Base-by-base conservation (phyloP, 2,888 invertebrate genomes). In the Augiades crinisus region DNA sequence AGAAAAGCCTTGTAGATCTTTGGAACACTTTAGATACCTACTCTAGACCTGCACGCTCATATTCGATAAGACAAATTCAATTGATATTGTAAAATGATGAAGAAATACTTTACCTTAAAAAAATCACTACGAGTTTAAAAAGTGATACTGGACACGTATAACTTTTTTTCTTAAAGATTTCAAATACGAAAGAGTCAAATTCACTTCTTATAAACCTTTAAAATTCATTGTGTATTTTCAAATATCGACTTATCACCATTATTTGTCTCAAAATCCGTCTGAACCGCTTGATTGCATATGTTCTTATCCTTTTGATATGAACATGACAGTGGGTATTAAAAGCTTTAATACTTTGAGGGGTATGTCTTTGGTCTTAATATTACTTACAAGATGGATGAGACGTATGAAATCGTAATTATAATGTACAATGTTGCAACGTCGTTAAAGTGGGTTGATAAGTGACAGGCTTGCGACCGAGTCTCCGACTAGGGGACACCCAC, bases 341-440 rank as follows among this genome's bases (percentile, higher is more conserved):
- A 51, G 50, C 36, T 36, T 50, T 43, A 21, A n/a, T 30, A 41
- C 31, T 44, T 51, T 43, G 50, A 51, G 14, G 21, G 37, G 31
- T 44, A 31, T 44, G 24, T 5, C 43, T 50, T 44, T 19, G 37
- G 33, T 16, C 30, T 47, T 47, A 47, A 47, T 40, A 27, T 40
- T 33, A 22, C 16, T 13, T 31, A 31, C 12, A 12, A 33, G 37
- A 47, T 14, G 40, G 10, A 31, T 24, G 14, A 37, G 38, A 38
- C 22, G 33, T 38, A 38, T 45, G 14, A 67, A 70, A 62, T 59
- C 67, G 67, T 66, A 64, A 62, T 64, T 72, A 72, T 12, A 70
- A 62, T 56, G 61, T 64, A 60, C 60, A 62, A 40, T 50, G 52
- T 38, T 38, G 51, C 45, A 45, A 24, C 5, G 5, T 44, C 27